Evolutionary conservation across 2,797 vertebrate species (phyloP).

Genomic region (Tolypeutes matacus): DNA sequence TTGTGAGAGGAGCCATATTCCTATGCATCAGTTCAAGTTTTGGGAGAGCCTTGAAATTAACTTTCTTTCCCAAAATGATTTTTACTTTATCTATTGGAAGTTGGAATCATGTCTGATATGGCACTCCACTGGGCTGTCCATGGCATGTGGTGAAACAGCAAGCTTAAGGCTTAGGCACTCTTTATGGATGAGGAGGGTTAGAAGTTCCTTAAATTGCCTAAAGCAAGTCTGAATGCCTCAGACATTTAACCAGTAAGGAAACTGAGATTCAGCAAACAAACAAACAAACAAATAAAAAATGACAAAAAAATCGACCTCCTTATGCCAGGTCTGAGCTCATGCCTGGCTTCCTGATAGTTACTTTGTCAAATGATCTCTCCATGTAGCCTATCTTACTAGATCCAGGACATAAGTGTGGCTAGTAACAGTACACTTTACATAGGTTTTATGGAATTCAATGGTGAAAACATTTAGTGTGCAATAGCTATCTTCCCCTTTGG

Average conservation of each 20-base stretch:
- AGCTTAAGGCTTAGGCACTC: background rate
- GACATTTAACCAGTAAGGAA: background rate
- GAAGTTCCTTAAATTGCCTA: background rate
- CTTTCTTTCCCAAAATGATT: background rate
- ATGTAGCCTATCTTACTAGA: background rate
- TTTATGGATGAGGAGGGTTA: background rate
- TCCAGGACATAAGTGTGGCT: background rate
- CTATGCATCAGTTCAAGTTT: background rate
- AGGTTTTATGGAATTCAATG: slow-evolving; percentile 54
- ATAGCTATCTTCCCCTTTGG: slow-evolving; percentile 32
- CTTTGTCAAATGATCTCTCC: background rate
- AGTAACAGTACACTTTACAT: background rate
- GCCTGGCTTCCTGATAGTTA: background rate
- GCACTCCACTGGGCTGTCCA: background rate
- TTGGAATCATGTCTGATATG: background rate
- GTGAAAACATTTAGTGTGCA: slow-evolving; percentile 59
- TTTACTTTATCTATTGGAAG: background rate
- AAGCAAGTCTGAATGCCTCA: background rate
- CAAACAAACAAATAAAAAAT: background rate
- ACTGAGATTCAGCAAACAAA: background rate
- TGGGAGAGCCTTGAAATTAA: background rate
- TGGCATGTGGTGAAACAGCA: background rate
- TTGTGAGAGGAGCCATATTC: background rate
- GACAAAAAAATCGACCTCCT: background rate
- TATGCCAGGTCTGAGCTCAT: background rate